Conservation (phyloP, 1,140 invertebrate species). For the Anastrepha obliqua region DNA sequence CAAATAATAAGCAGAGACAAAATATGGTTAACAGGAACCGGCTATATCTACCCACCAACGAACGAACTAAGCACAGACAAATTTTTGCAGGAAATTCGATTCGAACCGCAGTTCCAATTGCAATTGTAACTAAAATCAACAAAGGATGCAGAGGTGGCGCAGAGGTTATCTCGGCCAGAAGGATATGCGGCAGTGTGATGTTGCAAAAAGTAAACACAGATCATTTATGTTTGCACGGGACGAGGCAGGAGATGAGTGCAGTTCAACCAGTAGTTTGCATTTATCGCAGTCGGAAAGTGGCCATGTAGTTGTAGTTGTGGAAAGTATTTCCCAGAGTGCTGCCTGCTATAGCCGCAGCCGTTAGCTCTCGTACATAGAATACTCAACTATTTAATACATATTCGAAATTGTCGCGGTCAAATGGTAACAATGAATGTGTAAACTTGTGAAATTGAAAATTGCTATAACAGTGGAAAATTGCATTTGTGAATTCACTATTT, state of each 20-base stretch:
- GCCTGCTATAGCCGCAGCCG: no score
- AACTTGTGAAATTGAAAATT: slow-evolving; percentile 21
- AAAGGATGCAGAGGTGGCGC: background rate
- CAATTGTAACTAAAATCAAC: slow-evolving; percentile 45
- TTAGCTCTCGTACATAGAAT: no score
- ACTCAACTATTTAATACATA: background rate
- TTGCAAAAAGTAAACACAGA: slow-evolving; percentile 37
- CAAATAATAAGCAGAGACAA: slow-evolving; percentile 43
- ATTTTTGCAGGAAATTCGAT: background rate
- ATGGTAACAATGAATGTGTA: slow-evolving; percentile 23
- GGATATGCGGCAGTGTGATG: slow-evolving; percentile 2
- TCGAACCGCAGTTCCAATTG: slow-evolving; percentile 17
- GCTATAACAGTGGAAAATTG: background rate
- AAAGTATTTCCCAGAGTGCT: background rate
- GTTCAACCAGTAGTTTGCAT: slow-evolving; percentile 13
- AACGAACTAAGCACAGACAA: background rate
- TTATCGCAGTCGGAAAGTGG: background rate
- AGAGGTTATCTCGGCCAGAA: background rate
- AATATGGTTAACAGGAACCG: slow-evolving; percentile 23
- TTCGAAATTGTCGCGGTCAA: slow-evolving; percentile 22
- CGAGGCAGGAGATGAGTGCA: background rate
- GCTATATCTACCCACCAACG: background rate
- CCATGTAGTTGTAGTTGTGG: background rate
- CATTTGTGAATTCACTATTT: background rate
- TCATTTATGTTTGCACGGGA: background rate